phyloP scores from a whole-genome alignment of 2,888 invertebrate species.

The Anodontia alba region DNA sequence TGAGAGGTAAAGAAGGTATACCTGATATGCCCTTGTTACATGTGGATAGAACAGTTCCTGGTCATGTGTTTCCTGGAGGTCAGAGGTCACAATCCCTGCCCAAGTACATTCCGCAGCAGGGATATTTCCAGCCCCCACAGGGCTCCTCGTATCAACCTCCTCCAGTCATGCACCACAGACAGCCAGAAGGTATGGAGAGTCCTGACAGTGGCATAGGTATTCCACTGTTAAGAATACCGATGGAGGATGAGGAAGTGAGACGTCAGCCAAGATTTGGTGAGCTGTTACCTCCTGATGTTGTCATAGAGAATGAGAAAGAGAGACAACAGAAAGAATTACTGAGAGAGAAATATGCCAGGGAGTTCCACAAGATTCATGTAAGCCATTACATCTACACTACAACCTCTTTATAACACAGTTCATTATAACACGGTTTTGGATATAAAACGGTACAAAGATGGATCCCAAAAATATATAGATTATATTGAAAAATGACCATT shows the following conservation, averaged over 20 bases:
- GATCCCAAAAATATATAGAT: too few species aligned
- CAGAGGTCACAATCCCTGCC: slow-evolving; percentile 46
- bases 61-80: slow-evolving; percentile 44
- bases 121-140: slow-evolving; percentile 32
- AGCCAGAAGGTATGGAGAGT: slow-evolving; percentile 31
- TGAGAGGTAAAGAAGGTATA: slow-evolving; percentile 19
- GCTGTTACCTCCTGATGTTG: slow-evolving; percentile 66
- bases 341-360: slow-evolving; percentile 58
- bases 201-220: slow-evolving; percentile 65
- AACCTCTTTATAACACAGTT: too few species aligned
- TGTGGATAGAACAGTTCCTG: slow-evolving; percentile 59
- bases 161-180: slow-evolving; percentile 19
- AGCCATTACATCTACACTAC: neutral
- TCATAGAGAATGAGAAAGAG: slow-evolving; percentile 61
- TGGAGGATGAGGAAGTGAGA: slow-evolving; percentile 50
- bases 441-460: too few species aligned
- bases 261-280: slow-evolving; percentile 69
- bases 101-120: slow-evolving; percentile 44
- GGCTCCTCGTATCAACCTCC: slow-evolving; percentile 18
- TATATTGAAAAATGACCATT: too few species aligned
- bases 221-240: slow-evolving; percentile 60
- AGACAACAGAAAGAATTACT: slow-evolving; percentile 55
- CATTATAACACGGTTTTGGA: too few species aligned
- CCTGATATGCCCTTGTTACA: slow-evolving; percentile 67
- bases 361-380: slow-evolving; percentile 60